Evolutionary conservation across 2,888 invertebrate species (phyloP).

Genomic region (Eremobia ochroleuca): DNA sequence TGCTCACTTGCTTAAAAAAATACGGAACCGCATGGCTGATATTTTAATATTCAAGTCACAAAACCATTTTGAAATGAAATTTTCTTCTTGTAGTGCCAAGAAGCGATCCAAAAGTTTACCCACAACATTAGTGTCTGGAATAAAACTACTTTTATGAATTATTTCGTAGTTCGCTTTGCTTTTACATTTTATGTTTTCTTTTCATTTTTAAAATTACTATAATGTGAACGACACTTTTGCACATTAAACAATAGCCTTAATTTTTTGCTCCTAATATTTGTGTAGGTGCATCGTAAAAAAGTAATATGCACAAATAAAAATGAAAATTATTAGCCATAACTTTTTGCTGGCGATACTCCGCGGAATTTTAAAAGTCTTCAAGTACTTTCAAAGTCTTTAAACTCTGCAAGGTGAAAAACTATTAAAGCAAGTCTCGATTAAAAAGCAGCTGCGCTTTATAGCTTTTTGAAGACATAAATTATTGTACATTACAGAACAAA

Average conservation of each 20-base stretch:
- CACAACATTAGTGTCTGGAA: conserved; percentile 16
- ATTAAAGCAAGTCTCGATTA: conserved; percentile 51
- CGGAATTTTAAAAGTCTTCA: conserved; percentile 45
- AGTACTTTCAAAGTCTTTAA: conserved; percentile 53
- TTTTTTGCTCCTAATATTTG: background rate
- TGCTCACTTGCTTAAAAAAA: background rate
- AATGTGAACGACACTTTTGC: conserved; percentile 1
- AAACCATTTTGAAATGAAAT: conserved; percentile 23
- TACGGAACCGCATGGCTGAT: background rate
- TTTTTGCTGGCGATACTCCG: conserved; percentile 25
- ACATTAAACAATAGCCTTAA: conserved; percentile 9
- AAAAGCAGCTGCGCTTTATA: conserved; percentile 56
- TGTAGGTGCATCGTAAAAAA: conserved; percentile 21
- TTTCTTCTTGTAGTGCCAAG: conserved; percentile 13
- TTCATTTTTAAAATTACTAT: background rate
- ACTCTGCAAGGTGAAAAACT: conserved; percentile 62
- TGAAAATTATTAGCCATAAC: conserved; percentile 41
- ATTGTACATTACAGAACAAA: conserved; percentile 39
- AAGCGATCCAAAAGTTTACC: background rate
- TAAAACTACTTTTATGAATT: conserved; percentile 22
- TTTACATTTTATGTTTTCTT: conserved; percentile 3
- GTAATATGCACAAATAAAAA: conserved; percentile 40
- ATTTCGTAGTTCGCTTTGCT: conserved; percentile 14
- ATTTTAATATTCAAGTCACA: conserved; percentile 21
- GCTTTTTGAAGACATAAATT: conserved; percentile 47